Evolutionary conservation across 2,888 invertebrate genomes (phyloP).

Genomic region (Lasioglossum vierecki): DNA sequence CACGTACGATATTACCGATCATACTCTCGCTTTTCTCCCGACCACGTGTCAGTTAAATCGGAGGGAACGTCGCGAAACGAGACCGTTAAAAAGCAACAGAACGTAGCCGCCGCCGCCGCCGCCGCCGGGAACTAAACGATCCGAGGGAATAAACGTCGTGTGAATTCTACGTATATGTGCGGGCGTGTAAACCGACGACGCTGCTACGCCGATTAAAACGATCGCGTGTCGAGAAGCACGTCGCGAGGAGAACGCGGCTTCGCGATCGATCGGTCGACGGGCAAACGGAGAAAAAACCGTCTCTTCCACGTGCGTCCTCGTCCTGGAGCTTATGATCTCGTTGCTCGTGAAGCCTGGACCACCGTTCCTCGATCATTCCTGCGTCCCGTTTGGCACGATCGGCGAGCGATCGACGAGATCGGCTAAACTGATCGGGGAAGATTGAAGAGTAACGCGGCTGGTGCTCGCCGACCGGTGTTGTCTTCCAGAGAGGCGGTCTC

Average conservation of each 20-base stretch:
- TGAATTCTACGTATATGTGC: not conserved
- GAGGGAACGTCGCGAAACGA: not conserved
- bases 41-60: slow-evolving; percentile 54
- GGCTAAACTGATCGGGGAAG: not conserved
- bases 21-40: slow-evolving; percentile 49
- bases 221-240: slow-evolving; percentile 9
- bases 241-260: not conserved
- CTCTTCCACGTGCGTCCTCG: slow-evolving; percentile 43
- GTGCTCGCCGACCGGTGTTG: not conserved
- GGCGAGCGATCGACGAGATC: slow-evolving; percentile 26
- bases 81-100: not conserved
- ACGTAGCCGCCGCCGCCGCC: not conserved
- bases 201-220: slow-evolving; percentile 5
- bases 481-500: not conserved
- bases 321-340: slow-evolving; percentile 55
- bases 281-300: not conserved
- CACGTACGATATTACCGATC: slow-evolving; percentile 36
- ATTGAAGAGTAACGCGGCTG: not conserved
- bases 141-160: not conserved
- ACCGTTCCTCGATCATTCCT: slow-evolving; percentile 27
- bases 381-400: slow-evolving; percentile 17
- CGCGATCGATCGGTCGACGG: not conserved
- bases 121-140: not conserved
- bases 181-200: not conserved
- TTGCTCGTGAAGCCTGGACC: slow-evolving; percentile 24